Percentiles rank a stretch among this genome's conserved stretches.
Conservation (phyloP, 2,888 invertebrate genomes). For the Busseola fusca region DNA sequence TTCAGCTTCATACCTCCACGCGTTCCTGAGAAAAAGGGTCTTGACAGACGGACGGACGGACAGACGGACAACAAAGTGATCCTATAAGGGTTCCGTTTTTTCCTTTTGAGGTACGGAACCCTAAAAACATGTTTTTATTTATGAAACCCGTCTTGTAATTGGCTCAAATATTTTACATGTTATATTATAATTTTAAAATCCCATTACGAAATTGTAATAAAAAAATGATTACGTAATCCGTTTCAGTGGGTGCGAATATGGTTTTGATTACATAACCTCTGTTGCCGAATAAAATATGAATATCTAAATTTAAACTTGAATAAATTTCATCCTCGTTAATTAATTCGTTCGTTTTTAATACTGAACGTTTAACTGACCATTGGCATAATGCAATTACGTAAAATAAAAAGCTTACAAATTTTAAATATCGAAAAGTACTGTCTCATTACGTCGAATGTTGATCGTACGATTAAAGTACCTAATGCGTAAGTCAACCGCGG, state of each 20-base stretch:
- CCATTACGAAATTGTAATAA: slow-evolving; percentile 7
- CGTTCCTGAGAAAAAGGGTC: too few species aligned
- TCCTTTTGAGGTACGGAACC: too few species aligned
- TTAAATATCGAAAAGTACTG: slow-evolving; percentile 41
- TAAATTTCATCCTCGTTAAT: slow-evolving; percentile 13
- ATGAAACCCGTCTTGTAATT: slow-evolving; percentile 18
- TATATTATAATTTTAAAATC: slow-evolving; percentile 7
- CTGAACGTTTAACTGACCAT: slow-evolving; percentile 8
- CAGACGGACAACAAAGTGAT: too few species aligned
- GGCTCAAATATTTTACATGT: slow-evolving; percentile 25
- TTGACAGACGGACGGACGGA: too few species aligned
- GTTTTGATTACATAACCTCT: slow-evolving; percentile 22
- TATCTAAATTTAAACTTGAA: slow-evolving; percentile 27
- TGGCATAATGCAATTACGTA: slow-evolving; percentile 22
- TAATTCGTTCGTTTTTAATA: slow-evolving; percentile 26
- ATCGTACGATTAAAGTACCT: slow-evolving; percentile 57
- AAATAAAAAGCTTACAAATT: slow-evolving; percentile 32
- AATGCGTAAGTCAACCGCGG: slow-evolving; percentile 59
- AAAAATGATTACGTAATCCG: slow-evolving; percentile 24
- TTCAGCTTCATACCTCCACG: too few species aligned
- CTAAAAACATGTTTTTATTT: slow-evolving; percentile 38
- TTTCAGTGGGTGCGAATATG: slow-evolving; percentile 23
- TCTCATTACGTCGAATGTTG: slow-evolving; percentile 60
- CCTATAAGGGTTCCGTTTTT: too few species aligned
- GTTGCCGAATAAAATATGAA: slow-evolving; percentile 15